phyloP scores from a whole-genome alignment of 2,888 invertebrate species.

The Hypomecis atomaria region DNA sequence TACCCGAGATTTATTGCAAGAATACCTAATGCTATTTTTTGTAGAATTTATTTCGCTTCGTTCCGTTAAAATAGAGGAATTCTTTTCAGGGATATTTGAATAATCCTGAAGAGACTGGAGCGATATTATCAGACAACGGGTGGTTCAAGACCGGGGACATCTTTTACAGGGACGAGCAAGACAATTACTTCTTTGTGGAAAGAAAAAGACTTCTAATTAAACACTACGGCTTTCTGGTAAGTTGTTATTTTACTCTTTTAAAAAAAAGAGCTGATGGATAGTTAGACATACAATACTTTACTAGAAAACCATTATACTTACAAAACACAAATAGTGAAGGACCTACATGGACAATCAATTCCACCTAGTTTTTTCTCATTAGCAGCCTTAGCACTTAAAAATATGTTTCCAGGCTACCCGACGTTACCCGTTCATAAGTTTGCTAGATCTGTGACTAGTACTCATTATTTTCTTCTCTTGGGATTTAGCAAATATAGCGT shows the following conservation, averaged over 20 bases:
- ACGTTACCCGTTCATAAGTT: too few relatives aligned
- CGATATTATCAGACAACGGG: slow-evolving; percentile 56
- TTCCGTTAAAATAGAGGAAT: slow-evolving; percentile 17
- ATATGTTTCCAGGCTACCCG: too few relatives aligned
- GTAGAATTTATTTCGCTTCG: slow-evolving; percentile 15
- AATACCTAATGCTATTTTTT: slow-evolving; percentile 29
- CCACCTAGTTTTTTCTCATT: too few relatives aligned
- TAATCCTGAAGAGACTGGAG: slow-evolving; percentile 56
- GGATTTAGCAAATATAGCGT: too few relatives aligned
- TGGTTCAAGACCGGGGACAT: slow-evolving; percentile 64
- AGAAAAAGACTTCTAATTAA: slow-evolving; percentile 60
- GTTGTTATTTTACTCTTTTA: slow-evolving; percentile 1
- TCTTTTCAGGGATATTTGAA: slow-evolving; percentile 58
- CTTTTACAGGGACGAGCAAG: slow-evolving; percentile 54
- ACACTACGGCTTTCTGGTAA: slow-evolving; percentile 55
- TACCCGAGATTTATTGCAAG: slow-evolving; percentile 32
- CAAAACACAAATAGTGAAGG: too few relatives aligned
- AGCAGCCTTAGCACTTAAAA: too few relatives aligned
- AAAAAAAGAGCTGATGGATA: too few relatives aligned
- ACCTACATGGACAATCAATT: too few relatives aligned
- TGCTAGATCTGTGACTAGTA: too few relatives aligned
- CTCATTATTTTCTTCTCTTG: too few relatives aligned
- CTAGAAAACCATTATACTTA: too few relatives aligned
- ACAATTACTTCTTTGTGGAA: slow-evolving; percentile 59
- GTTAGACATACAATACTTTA: too few relatives aligned